Evolutionary conservation across 2,888 invertebrate species (phyloP).

Genomic region (Steinernema carpocapsae): DNA sequence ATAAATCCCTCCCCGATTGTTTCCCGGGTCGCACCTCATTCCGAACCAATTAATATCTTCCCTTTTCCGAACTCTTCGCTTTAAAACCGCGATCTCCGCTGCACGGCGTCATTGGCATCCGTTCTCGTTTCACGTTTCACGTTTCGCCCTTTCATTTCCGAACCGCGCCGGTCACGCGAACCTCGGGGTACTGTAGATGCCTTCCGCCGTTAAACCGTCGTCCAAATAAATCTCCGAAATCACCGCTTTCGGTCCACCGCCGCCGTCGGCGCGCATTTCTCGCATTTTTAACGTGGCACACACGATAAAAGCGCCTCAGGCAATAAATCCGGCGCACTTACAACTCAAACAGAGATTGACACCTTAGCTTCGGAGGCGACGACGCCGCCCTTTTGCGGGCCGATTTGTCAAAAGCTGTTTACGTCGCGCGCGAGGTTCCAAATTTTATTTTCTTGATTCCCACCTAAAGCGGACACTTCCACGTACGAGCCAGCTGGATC

Average conservation of each 20-base stretch:
- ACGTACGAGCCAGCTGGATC: no score
- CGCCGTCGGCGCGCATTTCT: background rate
- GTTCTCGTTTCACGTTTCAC: no score
- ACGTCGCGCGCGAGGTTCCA: slow-evolving; percentile 16
- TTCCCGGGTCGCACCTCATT: no score
- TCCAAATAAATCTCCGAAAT: slow-evolving; percentile 5
- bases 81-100: no score
- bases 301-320: background rate
- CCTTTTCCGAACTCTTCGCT: no score
- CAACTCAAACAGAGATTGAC: background rate
- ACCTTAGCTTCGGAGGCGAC: background rate
- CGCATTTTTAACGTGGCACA: slow-evolving; percentile 8
- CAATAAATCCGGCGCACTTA: slow-evolving; percentile 5
- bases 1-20: no score
- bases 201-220: no score
- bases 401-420: slow-evolving; percentile 23
- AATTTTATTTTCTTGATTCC: background rate
- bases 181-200: slow-evolving; percentile 8
- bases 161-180: background rate
- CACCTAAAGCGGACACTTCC: background rate
- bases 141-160: background rate
- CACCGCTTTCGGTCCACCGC: background rate
- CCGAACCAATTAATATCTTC: no score
- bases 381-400: background rate
- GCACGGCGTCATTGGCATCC: no score